Conservation (phyloP, 2,888 invertebrate species). For the Papilio gigon region DNA sequence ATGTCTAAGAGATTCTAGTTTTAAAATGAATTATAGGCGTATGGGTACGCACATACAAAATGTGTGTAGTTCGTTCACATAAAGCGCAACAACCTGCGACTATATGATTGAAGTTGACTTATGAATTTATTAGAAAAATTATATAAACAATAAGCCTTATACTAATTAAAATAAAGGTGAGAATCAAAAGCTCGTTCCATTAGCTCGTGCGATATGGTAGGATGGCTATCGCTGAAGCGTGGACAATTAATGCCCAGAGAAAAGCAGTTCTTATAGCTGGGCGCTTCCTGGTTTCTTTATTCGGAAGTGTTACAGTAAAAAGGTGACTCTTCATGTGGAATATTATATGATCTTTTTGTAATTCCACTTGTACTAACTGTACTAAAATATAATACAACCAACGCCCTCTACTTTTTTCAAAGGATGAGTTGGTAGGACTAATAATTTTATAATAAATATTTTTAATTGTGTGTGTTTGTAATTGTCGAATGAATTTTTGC, state of each 20-base stretch:
- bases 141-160: slow-evolving; percentile 46
- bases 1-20: no score
- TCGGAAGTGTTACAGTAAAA: slow-evolving; percentile 53
- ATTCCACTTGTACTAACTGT: neutral
- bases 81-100: slow-evolving; percentile 63
- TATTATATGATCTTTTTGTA: slow-evolving; percentile 9
- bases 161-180: slow-evolving; percentile 44
- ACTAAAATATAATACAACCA: no score
- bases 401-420: no score
- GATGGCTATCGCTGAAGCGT: slow-evolving; percentile 70
- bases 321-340: slow-evolving; percentile 37
- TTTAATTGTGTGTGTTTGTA: no score
- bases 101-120: slow-evolving; percentile 49
- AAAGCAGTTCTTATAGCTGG: slow-evolving; percentile 46
- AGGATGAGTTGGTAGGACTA: no score
- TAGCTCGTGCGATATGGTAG: slow-evolving; percentile 74
- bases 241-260: slow-evolving; percentile 63
- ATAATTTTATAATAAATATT: no score
- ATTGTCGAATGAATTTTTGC: no score
- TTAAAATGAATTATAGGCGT: no score
- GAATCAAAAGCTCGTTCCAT: slow-evolving; percentile 46
- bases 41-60: slow-evolving; percentile 26
- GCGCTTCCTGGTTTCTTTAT: slow-evolving; percentile 66
- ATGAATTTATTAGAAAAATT: slow-evolving; percentile 42
- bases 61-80: slow-evolving; percentile 74